Percentiles rank a stretch among this genome's conserved stretches.
phyloP scores from a whole-genome alignment of 2,888 invertebrate species.

The Colletes collaris region DNA sequence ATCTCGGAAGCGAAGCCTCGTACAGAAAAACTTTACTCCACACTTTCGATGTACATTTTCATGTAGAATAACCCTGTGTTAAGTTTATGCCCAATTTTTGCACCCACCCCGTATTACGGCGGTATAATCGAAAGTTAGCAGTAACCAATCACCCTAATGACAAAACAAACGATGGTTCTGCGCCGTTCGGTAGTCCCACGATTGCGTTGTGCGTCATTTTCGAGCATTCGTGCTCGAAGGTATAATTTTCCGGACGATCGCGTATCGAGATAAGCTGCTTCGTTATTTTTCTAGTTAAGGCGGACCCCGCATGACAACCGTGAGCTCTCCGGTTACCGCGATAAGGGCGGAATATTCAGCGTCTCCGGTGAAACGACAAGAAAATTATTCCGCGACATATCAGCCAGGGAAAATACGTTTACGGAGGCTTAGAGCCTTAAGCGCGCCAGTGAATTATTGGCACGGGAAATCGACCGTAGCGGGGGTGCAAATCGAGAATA shows the following conservation, averaged over 20 bases:
- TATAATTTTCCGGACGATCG: constrained; percentile 38
- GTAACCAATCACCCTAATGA: too few species aligned
- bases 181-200: too few species aligned
- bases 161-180: too few species aligned
- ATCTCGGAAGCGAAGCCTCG: too few species aligned
- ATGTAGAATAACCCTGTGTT: too few species aligned
- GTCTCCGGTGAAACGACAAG: constrained; percentile 33
- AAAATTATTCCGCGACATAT: constrained; percentile 60
- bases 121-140: too few species aligned
- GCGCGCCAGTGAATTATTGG: constrained; percentile 62
- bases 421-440: constrained; percentile 60
- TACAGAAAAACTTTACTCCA: too few species aligned
- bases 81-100: too few species aligned
- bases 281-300: constrained; percentile 56
- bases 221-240: constrained; percentile 4
- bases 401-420: constrained; percentile 59
- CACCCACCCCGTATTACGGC: too few species aligned
- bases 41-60: too few species aligned
- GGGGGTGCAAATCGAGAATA: constrained; percentile 62
- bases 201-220: too few species aligned
- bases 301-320: constrained; percentile 30
- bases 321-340: constrained; percentile 28
- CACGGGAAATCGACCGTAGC: constrained; percentile 53
- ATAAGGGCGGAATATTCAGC: constrained; percentile 36
- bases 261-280: constrained; percentile 35